phyloP scores from a whole-genome alignment of 2,797 vertebrate species.

The Alfaro cultratus region DNA sequence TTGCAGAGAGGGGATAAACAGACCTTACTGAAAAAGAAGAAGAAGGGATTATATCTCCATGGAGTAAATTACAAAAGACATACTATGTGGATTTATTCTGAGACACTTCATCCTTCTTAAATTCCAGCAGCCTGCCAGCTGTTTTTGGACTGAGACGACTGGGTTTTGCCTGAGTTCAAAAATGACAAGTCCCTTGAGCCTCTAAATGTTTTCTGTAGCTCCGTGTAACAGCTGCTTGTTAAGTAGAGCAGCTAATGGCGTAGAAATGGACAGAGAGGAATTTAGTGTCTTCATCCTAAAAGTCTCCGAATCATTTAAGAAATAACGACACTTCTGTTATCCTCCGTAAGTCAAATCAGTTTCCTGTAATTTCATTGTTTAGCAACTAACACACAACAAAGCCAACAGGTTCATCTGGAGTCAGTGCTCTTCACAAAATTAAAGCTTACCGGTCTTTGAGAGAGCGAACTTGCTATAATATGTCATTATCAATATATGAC shows the following conservation, averaged over 20 bases:
- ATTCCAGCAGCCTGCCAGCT: neutral
- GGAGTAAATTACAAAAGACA: neutral
- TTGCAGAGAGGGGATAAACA: neutral
- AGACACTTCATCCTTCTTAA: neutral
- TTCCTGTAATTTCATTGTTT: constrained; percentile 1
- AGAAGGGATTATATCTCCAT: neutral
- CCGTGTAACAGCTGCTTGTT: neutral
- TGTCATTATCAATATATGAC: neutral
- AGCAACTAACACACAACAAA: neutral
- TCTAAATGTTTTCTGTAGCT: neutral
- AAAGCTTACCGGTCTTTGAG: too few species aligned
- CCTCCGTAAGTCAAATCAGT: neutral
- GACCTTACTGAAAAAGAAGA: neutral
- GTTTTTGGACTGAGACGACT: neutral
- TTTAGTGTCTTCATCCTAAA: neutral
- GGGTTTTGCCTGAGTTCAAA: neutral
- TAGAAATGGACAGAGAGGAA: neutral
- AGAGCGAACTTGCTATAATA: too few species aligned
- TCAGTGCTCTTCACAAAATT: too few species aligned
- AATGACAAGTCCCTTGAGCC: neutral
- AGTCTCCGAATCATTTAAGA: neutral
- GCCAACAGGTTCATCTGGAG: neutral
- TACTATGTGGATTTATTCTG: neutral
- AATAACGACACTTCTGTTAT: neutral
- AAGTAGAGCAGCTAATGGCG: neutral